These are phyloP conservation scores for Drosophila kanapiae DNA, from an alignment of 1,140 invertebrate species.

Conservation along the genomic window DNA sequence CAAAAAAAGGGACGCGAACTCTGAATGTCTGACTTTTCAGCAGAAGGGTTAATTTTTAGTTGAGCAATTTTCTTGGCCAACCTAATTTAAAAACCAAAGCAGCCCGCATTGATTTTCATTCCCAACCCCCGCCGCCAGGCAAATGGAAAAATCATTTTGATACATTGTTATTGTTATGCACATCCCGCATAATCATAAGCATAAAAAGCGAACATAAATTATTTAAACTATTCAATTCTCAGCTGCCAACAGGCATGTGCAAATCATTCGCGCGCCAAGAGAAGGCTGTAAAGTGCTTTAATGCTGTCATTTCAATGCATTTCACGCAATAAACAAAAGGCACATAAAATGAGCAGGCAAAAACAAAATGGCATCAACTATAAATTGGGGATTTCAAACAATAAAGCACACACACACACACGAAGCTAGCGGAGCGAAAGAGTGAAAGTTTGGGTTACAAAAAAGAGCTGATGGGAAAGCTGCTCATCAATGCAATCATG, in stretches of 20 bases:
- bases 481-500: slow-evolving; percentile 77
- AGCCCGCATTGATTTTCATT: neutral
- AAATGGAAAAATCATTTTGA: neutral
- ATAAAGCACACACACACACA: slow-evolving; percentile 62
- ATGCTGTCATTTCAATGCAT: slow-evolving; percentile 40
- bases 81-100: neutral
- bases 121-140: too few species aligned
- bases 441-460: slow-evolving; percentile 7
- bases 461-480: slow-evolving; percentile 22
- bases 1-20: neutral
- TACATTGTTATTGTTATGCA: slow-evolving; percentile 14
- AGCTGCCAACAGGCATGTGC: slow-evolving; percentile 17
- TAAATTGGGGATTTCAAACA: slow-evolving; percentile 60
- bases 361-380: slow-evolving; percentile 52
- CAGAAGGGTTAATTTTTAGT: slow-evolving; percentile 3
- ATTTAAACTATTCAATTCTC: slow-evolving; percentile 51
- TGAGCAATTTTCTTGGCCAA: neutral
- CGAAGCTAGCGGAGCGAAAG: slow-evolving; percentile 7
- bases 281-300: slow-evolving; percentile 46
- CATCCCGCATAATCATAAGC: slow-evolving; percentile 8
- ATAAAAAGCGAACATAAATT: slow-evolving; percentile 52
- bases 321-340: slow-evolving; percentile 50
- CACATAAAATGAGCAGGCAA: slow-evolving; percentile 25
- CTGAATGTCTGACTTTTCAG: neutral
- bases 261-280: slow-evolving; percentile 39